Evolutionary conservation across 2,113 vertebrate genomes (phyloP), one percentile per base, ranked within the genome.

Genomic region (Oreochromis spilurus): DNA sequence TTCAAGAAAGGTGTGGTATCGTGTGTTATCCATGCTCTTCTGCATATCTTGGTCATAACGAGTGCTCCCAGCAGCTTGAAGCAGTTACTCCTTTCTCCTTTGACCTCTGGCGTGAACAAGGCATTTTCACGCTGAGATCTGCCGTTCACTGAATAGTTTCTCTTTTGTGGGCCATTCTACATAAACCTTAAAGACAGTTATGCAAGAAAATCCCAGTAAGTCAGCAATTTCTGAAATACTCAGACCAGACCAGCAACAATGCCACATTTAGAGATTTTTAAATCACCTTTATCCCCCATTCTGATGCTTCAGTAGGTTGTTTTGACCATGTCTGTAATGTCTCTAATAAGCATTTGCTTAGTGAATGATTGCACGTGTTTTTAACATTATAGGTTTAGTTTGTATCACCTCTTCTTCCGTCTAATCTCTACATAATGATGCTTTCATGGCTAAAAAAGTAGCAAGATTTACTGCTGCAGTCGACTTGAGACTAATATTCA

Each of bases 51-150:
- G 11, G 36, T 67, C 62, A 67, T 24, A 67, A 40, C 13, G 34
- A 67, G 62, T 40, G 1, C 40, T 67, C 34, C 3, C 4, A 21
- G 4, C 4, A 40, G n/a, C 34, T 67, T 67, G 38, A 67, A 67
- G 19, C 4, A 67, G 62, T 67, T 21, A 21, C 19, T 67, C 34
- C 58, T 34, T 62, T 62, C 16, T 62, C 29, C 17, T 62, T 34
- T 62, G 58, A 36, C 3, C 58, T 62, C 58, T 62, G 29, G 58
- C 5, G 6, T 19, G 9, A 19, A 34, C 58, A 62, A 67, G 19
- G 62, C 36, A 67, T 67, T 67, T 21, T 67, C n/a, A 67, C 62
- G 21, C 62, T 38, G 34, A 67, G 62, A 13, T 21, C 62, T 67
- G 11, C 62, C 7, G 21, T 40, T 67, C 62, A 67, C 36, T 40